phyloP scores from a whole-genome alignment of 2,113 vertebrate genomes.

The Desmodus rotundus region DNA sequence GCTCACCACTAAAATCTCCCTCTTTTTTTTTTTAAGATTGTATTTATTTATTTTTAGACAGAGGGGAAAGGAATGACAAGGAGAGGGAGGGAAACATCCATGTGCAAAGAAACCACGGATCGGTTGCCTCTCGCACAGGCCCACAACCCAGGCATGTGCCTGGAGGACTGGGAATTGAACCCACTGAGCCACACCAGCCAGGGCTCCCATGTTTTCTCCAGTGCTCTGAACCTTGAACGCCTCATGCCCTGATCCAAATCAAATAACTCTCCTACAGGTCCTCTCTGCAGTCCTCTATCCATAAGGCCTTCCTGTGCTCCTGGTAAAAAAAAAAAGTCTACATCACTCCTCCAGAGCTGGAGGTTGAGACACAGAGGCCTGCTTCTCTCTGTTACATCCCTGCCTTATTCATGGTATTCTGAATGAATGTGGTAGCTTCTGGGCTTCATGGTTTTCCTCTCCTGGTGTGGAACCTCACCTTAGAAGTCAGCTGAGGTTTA shows the following conservation, averaged over 20 bases:
- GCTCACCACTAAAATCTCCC: background rate
- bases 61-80: too few relatives aligned
- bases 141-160: too few relatives aligned
- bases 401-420: background rate
- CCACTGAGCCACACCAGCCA: too few relatives aligned
- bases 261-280: background rate
- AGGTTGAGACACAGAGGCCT: background rate
- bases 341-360: background rate
- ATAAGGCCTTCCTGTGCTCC: background rate
- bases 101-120: too few relatives aligned
- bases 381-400: background rate
- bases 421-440: background rate
- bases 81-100: too few relatives aligned
- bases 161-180: too few relatives aligned
- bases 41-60: too few relatives aligned
- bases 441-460: background rate
- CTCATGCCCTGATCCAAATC: background rate
- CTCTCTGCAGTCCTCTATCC: background rate
- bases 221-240: background rate
- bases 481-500: background rate
- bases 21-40: too few relatives aligned
- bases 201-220: background rate
- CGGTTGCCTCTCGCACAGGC: too few relatives aligned
- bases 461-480: background rate
- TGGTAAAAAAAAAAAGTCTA: background rate